A percentile compares a stretch with the other conserved stretches of the same genome.
Evolutionary conservation across 2,797 vertebrate species (phyloP).

Genomic region (Aythya fuligula): DNA sequence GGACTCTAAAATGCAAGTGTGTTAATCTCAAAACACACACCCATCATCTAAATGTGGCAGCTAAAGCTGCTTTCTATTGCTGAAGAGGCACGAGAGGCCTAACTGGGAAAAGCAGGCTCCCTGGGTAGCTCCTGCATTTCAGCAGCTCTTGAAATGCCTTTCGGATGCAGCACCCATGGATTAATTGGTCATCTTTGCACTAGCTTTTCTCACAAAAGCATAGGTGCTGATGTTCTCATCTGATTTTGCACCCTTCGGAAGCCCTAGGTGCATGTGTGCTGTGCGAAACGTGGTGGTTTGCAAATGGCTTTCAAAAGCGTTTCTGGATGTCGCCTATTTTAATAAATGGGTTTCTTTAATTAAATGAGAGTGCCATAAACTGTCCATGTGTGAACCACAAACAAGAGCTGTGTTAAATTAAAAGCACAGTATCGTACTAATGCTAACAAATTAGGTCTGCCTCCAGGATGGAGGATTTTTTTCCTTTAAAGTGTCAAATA

Average conservation of each 20-base stretch:
- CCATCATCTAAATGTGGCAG: background rate
- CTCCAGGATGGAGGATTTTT: constrained; percentile 62
- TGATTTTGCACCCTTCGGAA: constrained; percentile 45
- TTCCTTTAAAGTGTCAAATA: constrained; percentile 64
- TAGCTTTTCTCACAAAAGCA: constrained; percentile 52
- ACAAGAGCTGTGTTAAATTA: constrained; percentile 75
- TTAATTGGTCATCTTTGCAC: constrained; percentile 39
- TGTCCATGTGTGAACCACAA: constrained; percentile 73
- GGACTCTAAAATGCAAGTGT: background rate
- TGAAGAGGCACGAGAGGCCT: background rate
- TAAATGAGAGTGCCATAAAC: constrained; percentile 75
- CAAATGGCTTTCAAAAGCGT: constrained; percentile 56
- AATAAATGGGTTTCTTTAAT: constrained; percentile 73
- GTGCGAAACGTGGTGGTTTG: background rate
- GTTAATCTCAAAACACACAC: background rate
- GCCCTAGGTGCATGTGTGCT: constrained; percentile 33
- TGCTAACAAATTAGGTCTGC: constrained; percentile 79
- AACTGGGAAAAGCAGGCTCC: background rate
- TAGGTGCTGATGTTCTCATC: constrained; percentile 52
- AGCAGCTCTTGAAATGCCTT: constrained; percentile 40
- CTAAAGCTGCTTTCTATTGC: background rate
- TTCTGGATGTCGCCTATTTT: constrained; percentile 59
- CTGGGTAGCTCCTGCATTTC: background rate
- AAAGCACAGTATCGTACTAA: constrained; percentile 71
- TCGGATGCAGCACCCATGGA: constrained; percentile 6